A percentile compares a stretch with the other conserved stretches of the same genome.
These are phyloP conservation scores for Poecilia latipinna DNA, from an alignment of 2,113 vertebrate species.

Conservation along the genomic window DNA sequence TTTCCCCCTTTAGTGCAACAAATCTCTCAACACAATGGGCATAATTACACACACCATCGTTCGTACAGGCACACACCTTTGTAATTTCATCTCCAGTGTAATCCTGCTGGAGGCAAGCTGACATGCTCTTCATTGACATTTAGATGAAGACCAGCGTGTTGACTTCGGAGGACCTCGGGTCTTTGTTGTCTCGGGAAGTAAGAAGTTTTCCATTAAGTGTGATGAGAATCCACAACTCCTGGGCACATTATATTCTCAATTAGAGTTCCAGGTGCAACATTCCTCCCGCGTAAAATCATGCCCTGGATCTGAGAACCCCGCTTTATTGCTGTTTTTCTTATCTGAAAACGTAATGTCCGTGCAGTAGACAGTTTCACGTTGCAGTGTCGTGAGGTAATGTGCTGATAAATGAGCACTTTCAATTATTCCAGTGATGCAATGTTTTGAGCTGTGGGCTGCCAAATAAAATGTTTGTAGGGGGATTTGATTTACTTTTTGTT, in stretches of 20 bases:
- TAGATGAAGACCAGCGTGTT: conserved; percentile 36
- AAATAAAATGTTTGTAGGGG: conserved; percentile 1
- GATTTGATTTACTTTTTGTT: conserved; percentile 30
- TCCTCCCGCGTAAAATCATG: conserved; percentile 36
- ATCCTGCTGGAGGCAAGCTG: conserved; percentile 39
- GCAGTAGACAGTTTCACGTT: conserved; percentile 26
- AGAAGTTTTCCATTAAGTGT: conserved; percentile 55
- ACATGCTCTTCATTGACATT: conserved; percentile 44
- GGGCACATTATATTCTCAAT: conserved; percentile 25
- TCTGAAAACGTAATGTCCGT: conserved; percentile 19
- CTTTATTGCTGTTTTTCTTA: conserved; percentile 35
- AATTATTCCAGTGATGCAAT: conserved; percentile 21
- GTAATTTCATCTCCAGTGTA: conserved; percentile 39
- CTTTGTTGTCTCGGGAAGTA: conserved; percentile 17
- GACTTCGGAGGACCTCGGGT: conserved; percentile 32
- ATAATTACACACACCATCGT: conserved; percentile 11
- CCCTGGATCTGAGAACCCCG: conserved; percentile 14
- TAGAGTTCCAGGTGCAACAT: conserved; percentile 22
- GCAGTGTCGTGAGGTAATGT: conserved; percentile 33
- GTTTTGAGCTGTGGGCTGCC: conserved; percentile 23
- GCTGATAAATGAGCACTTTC: conserved; percentile 17
- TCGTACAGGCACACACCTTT: conserved; percentile 1
- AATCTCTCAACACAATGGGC: conserved; percentile 30
- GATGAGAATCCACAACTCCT: conserved; percentile 40
- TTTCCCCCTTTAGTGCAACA: conserved; percentile 32